Conservation (phyloP, 2,888 invertebrate species). For the Dendrolimus houi region DNA sequence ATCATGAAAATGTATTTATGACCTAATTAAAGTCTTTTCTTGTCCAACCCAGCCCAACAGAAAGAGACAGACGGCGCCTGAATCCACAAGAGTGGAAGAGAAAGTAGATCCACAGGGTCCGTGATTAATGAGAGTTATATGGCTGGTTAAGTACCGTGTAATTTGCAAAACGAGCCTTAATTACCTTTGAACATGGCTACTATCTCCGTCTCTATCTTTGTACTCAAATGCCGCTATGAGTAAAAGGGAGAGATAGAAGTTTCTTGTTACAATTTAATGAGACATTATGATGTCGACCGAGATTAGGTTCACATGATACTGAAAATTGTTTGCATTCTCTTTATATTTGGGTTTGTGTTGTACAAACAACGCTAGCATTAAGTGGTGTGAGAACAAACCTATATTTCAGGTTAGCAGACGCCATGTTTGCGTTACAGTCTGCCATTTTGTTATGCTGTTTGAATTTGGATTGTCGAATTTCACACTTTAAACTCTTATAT, state of each 20-base stretch:
- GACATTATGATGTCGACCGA: slow-evolving; percentile 72
- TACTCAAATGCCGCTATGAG: slow-evolving; percentile 18
- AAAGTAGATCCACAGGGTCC: slow-evolving; percentile 38
- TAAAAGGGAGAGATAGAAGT: slow-evolving; percentile 39
- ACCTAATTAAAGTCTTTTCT: slow-evolving; percentile 73
- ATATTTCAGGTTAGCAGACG: neutral
- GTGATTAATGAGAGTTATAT: slow-evolving; percentile 82
- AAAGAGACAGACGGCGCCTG: slow-evolving; percentile 28
- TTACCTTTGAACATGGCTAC: slow-evolving; percentile 73
- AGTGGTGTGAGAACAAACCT: neutral
- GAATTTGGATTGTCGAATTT: slow-evolving; percentile 16
- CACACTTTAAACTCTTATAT: slow-evolving; percentile 1
- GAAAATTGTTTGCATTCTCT: slow-evolving; percentile 62
- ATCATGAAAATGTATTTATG: slow-evolving; percentile 76
- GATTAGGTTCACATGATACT: slow-evolving; percentile 69
- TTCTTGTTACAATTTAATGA: slow-evolving; percentile 63
- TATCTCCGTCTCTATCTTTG: slow-evolving; percentile 53
- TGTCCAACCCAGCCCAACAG: slow-evolving; percentile 36
- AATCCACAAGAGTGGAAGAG: slow-evolving; percentile 31
- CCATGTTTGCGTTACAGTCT: neutral
- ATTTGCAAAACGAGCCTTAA: slow-evolving; percentile 86
- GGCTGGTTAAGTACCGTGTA: slow-evolving; percentile 85
- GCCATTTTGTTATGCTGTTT: slow-evolving; percentile 18
- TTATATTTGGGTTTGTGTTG: slow-evolving; percentile 62
- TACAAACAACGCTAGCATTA: slow-evolving; percentile 18